phyloP scores from a whole-genome alignment of 2,113 vertebrate species.

The Siniperca knerii region DNA sequence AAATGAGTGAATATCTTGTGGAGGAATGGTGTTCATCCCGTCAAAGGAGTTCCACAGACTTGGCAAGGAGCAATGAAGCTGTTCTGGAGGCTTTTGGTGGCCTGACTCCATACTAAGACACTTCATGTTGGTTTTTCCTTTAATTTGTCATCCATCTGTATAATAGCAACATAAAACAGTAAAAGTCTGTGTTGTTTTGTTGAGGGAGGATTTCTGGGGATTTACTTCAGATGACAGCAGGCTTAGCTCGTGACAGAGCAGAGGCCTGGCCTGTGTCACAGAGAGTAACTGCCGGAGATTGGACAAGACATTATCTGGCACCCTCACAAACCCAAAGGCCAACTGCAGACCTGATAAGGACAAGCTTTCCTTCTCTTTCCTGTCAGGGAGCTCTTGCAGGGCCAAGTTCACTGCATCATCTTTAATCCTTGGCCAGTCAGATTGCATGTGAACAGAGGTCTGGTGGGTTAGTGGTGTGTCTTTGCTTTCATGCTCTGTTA shows the following conservation, averaged over 20 bases:
- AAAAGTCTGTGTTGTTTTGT: conserved; percentile 58
- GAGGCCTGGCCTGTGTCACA: conserved; percentile 78
- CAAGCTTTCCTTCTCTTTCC: conserved; percentile 54
- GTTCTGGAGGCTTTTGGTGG: too few species aligned
- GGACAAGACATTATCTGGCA: conserved; percentile 70
- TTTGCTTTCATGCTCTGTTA: conserved; percentile 34
- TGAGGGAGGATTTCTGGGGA: conserved; percentile 56
- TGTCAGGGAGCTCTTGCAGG: conserved; percentile 49
- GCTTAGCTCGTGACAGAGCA: conserved; percentile 73
- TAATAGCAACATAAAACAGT: conserved; percentile 46
- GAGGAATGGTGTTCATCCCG: too few species aligned
- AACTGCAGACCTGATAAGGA: conserved; percentile 71
- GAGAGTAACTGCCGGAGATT: conserved; percentile 68
- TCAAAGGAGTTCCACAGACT: too few species aligned
- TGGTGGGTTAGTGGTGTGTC: conserved; percentile 23
- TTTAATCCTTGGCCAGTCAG: conserved; percentile 60
- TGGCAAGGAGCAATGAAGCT: too few species aligned
- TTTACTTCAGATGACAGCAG: conserved; percentile 71
- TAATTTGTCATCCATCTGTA: neutral
- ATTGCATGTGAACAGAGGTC: conserved; percentile 32
- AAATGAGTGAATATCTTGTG: too few species aligned
- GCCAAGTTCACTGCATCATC: conserved; percentile 53
- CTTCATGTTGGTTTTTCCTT: too few species aligned
- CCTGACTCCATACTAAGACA: too few species aligned
- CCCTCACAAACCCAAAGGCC: conserved; percentile 67